Evolutionary conservation across 2,888 invertebrate species (phyloP).

Genomic region (Pollenia labialis): DNA sequence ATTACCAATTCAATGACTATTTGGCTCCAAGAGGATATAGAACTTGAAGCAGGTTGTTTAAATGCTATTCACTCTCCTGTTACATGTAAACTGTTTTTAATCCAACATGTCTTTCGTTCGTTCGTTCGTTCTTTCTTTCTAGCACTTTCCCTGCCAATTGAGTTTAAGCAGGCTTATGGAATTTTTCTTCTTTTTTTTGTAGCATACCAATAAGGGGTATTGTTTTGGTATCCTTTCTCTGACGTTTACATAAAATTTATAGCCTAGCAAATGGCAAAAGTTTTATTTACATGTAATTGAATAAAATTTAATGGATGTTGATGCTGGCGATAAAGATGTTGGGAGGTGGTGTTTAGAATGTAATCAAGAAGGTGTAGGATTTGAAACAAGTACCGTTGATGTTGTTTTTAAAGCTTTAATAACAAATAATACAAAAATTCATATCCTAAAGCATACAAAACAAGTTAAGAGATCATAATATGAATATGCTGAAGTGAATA

Average conservation of each 20-base stretch:
- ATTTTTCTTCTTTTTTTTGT: neutral
- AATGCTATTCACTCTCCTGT: neutral
- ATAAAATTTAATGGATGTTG: constrained; percentile 56
- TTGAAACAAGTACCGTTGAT: neutral
- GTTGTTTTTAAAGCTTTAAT: neutral
- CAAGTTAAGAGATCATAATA: constrained; percentile 42
- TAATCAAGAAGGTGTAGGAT: neutral
- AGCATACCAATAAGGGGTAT: constrained; percentile 16
- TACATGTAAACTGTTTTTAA: constrained; percentile 26
- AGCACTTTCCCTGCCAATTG: neutral
- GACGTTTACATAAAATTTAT: constrained; percentile 58
- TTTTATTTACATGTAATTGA: constrained; percentile 72
- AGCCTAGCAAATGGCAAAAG: constrained; percentile 61
- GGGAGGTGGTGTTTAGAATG: neutral
- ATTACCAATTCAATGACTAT: constrained; percentile 47
- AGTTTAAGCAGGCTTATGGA: neutral
- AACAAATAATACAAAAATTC: constrained; percentile 21
- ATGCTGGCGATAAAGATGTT: neutral
- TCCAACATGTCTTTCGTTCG: constrained; percentile 11
- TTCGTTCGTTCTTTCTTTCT: neutral
- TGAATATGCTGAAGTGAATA: neutral
- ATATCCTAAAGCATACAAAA: constrained; percentile 56
- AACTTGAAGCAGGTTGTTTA: constrained; percentile 7
- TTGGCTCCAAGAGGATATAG: neutral
- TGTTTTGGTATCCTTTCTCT: constrained; percentile 32